Evolutionary conservation across 2,888 invertebrate species (phyloP), one percentile per base, ranked within the genome.

Genomic region (Drosophila emarginata): DNA sequence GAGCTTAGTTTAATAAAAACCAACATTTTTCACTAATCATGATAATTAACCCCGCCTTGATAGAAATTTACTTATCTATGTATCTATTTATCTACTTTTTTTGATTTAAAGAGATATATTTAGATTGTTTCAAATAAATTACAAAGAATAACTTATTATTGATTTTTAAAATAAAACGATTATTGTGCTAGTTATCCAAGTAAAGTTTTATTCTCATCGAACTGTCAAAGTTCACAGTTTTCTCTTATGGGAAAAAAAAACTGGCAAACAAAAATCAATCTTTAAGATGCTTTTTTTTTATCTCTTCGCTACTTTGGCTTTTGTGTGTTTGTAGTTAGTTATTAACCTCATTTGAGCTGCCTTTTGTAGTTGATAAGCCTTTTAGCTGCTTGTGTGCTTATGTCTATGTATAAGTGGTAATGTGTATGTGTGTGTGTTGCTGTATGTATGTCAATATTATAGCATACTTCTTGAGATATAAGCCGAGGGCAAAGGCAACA

Each of bases 301-400:
- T 28, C 15, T 45, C 15, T 6, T 53, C 32, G 54, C 53, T 45
- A 45, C 14, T 23, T 15, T 32, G 36, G 51, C n/a, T 28, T 26
- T 14, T 37, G n/a, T 4, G 21, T 54, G 39, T 67, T 18, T 63
- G 58, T 69, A 53, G 63, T 58, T 64, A 64, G 73, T 77, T 81
- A 80, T 84, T 81, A 80, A 77, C 77, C 84, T 76, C 71, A 68
- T 76, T 75, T 56, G 50, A 64, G 67, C 51, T 64, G 67, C 52
- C 64, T 52, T 52, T 45, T 45, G 40, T 64, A 69, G 54, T 70
- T 76, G 75, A 66, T 68, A 54, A 80, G 69, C 84, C 54, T 56
- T 50, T 70, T 21, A 26, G 59, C 45, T 53, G 37, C 28, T 36
- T 32, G 67, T 66, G 71, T 60, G 61, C 65, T 76, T 74, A 58